Conservation (phyloP, 2,113 vertebrate genomes). For the Otis tarda region DNA sequence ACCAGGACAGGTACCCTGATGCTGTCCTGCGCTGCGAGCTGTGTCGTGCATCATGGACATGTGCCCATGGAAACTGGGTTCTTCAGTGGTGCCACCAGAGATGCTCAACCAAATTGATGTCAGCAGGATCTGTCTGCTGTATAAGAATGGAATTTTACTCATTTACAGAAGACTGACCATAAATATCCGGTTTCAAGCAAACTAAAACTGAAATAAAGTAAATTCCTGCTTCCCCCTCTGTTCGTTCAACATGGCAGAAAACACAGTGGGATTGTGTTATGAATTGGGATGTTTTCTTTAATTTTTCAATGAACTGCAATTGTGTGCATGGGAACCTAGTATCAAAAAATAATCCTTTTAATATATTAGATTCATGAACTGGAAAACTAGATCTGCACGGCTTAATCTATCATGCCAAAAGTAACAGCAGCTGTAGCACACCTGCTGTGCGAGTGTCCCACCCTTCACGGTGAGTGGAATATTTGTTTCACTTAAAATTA, state of each 20-base stretch:
- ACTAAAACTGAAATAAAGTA: background rate
- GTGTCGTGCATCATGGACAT: rapidly evolving
- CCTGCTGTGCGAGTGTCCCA: background rate
- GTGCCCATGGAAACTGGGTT: background rate
- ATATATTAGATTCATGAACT: background rate
- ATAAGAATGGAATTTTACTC: background rate
- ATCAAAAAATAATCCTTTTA: background rate
- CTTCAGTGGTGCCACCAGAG: background rate
- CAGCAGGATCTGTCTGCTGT: background rate
- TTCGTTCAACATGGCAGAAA: background rate
- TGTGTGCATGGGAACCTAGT: background rate
- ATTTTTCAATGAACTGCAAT: background rate
- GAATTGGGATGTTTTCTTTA: background rate
- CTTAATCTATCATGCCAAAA: background rate
- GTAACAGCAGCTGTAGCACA: background rate
- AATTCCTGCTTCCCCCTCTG: background rate
- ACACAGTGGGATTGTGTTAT: background rate
- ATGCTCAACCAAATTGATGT: background rate
- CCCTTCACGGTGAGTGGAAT: background rate
- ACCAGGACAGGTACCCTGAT: rapidly evolving
- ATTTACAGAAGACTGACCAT: background rate
- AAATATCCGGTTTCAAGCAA: background rate
- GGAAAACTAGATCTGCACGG: background rate
- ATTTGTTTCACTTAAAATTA: background rate
- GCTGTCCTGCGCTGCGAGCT: rapidly evolving